Percentiles rank a stretch among this genome's conserved stretches.
Conservation (phyloP, 2,888 invertebrate species). For the Synergus umbraculus region DNA sequence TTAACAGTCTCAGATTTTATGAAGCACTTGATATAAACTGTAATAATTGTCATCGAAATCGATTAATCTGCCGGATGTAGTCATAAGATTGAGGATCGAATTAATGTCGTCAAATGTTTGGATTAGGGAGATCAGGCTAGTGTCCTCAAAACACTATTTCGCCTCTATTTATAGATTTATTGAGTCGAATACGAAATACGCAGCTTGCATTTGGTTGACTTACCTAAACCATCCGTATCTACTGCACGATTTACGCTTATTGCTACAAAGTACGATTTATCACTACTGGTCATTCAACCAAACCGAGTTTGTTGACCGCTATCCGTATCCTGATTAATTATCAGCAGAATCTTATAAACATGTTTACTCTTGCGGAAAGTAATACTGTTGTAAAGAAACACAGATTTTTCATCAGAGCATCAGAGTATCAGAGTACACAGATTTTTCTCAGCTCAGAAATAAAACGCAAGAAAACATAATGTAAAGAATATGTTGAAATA, state of each 20-base stretch:
- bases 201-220: slow-evolving; percentile 18
- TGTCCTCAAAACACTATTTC: slow-evolving; percentile 1
- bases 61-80: not conserved
- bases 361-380: not conserved
- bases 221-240: slow-evolving; percentile 24
- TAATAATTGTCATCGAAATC: not conserved
- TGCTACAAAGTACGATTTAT: slow-evolving; percentile 11
- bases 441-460: not conserved
- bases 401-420: not conserved
- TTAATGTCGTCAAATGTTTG: slow-evolving; percentile 2
- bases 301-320: not conserved
- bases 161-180: not conserved
- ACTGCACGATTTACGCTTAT: slow-evolving; percentile 27
- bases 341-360: not conserved
- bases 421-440: too few relatives aligned
- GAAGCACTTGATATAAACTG: not conserved
- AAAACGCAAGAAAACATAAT: not conserved
- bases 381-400: not conserved
- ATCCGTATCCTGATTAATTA: not conserved
- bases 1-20: not conserved
- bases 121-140: slow-evolving; percentile 2
- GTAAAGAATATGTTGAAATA: not conserved
- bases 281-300: not conserved
- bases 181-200: slow-evolving; percentile 22
- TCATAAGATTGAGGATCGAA: not conserved